Conservation (phyloP, 1,140 invertebrate genomes). For the Drosophila chauvacae region DNA sequence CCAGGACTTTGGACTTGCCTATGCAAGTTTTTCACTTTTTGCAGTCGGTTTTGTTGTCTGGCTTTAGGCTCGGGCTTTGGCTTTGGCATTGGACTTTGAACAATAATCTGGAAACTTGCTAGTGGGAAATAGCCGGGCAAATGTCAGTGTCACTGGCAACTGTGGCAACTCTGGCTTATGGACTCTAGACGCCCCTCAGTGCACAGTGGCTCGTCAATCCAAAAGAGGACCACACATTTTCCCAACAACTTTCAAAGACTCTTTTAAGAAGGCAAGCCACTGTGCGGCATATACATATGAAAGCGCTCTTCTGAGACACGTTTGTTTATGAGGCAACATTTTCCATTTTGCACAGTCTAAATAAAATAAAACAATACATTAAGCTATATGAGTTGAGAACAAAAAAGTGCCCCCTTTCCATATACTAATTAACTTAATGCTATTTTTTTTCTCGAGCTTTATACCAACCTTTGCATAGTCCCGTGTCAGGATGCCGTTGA, state of each 20-base stretch:
- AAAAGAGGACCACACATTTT: background rate
- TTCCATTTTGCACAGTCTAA: conserved; percentile 3
- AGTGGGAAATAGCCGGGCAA: conserved; percentile 48
- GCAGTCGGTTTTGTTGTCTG: conserved; percentile 22
- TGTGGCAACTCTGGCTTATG: conserved; percentile 44
- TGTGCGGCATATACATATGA: conserved; percentile 3
- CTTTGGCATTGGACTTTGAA: conserved; percentile 62
- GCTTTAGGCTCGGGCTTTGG: conserved; percentile 67
- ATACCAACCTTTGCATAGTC: conserved; percentile 82
- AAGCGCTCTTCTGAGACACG: background rate
- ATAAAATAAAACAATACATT: conserved; percentile 47
- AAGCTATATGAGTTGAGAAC: conserved; percentile 35
- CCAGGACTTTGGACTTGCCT: conserved; percentile 67
- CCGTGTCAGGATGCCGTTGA: conserved; percentile 73
- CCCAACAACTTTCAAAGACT: background rate
- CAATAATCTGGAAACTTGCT: conserved; percentile 78
- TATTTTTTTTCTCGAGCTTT: conserved; percentile 16
- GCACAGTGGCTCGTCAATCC: background rate
- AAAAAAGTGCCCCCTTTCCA: conserved; percentile 35
- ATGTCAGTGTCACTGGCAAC: conserved; percentile 62
- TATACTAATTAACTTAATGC: conserved; percentile 63
- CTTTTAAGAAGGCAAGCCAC: background rate
- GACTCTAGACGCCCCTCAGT: conserved; percentile 31
- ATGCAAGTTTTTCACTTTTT: conserved; percentile 63
- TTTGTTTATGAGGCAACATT: conserved; percentile 38